Evolutionary conservation across 2,888 invertebrate genomes (phyloP).

Genomic region (Orchestes rusci): DNA sequence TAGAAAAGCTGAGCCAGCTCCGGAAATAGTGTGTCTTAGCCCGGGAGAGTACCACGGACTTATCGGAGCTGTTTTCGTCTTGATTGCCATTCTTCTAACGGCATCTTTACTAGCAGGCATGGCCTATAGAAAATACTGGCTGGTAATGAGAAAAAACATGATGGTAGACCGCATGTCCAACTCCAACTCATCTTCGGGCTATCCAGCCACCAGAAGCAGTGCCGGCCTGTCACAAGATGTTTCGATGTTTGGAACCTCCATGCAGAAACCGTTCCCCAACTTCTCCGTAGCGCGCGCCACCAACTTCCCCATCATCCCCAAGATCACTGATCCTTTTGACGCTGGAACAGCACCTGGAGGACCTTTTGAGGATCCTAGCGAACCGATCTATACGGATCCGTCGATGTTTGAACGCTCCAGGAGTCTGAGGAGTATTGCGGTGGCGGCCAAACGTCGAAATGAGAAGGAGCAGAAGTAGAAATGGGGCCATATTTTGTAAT

Average conservation of each 20-base stretch:
- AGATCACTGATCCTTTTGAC: slow-evolving; percentile 31
- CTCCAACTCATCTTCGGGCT: slow-evolving; percentile 37
- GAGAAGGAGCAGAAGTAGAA: slow-evolving; percentile 1
- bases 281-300: slow-evolving; percentile 31
- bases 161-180: slow-evolving; percentile 43
- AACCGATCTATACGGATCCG: slow-evolving; percentile 89
- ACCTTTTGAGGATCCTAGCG: slow-evolving; percentile 79
- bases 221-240: slow-evolving; percentile 44
- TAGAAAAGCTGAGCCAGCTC: slow-evolving; percentile 56
- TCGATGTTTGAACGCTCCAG: slow-evolving; percentile 81
- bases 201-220: slow-evolving; percentile 42
- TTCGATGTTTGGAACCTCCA: slow-evolving; percentile 55
- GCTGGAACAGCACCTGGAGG: slow-evolving; percentile 38
- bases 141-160: slow-evolving; percentile 66
- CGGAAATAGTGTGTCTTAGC: slow-evolving; percentile 70
- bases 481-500: slow-evolving; percentile 6
- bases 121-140: slow-evolving; percentile 73
- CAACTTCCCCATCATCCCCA: slow-evolving; percentile 37
- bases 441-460: slow-evolving; percentile 41
- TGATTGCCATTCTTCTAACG: slow-evolving; percentile 67
- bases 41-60: slow-evolving; percentile 78
- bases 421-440: slow-evolving; percentile 59
- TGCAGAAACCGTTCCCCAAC: slow-evolving; percentile 54
- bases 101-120: slow-evolving; percentile 66
- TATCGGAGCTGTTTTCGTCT: slow-evolving; percentile 68